A percentile compares a stretch with the other conserved stretches of the same genome.
These are phyloP conservation scores for Achroia grisella DNA, from an alignment of 1,140 invertebrate species.

Conservation along the genomic window DNA sequence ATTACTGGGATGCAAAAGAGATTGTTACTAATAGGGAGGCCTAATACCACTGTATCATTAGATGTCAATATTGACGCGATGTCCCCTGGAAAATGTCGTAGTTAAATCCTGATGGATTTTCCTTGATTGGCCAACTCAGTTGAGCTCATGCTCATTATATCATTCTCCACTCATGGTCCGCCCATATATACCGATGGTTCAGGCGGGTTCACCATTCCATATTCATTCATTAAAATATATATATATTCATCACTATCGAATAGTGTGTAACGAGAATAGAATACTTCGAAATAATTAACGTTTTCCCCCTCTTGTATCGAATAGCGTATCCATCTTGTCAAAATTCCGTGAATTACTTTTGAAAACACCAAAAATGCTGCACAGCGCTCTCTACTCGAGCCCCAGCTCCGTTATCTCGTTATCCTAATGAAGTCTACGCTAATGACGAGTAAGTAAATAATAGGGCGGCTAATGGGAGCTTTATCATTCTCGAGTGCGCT, in stretches of 20 bases:
- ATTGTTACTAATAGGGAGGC: no score
- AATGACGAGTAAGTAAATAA: conserved; percentile 74
- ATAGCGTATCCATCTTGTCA: conserved; percentile 22
- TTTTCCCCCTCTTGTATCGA: conserved; percentile 31
- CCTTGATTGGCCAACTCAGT: no score
- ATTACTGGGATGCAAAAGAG: no score
- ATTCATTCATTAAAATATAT: no score
- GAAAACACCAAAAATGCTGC: conserved; percentile 59
- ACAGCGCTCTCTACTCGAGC: conserved; percentile 39
- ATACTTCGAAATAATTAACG: conserved; percentile 54
- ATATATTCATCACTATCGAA: background rate
- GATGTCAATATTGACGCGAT: no score
- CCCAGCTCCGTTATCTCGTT: conserved; percentile 70
- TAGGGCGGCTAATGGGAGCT: conserved; percentile 72
- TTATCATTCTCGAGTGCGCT: conserved; percentile 73
- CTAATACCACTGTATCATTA: no score
- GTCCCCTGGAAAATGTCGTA: no score
- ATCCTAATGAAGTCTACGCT: conserved; percentile 73
- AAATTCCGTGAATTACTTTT: conserved; percentile 47
- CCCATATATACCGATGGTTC: no score
- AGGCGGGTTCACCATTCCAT: no score
- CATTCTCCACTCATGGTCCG: no score
- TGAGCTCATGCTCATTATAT: no score
- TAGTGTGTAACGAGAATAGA: conserved; percentile 2
- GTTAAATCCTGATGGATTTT: no score